phyloP scores from a whole-genome alignment of 2,797 vertebrate species.

The Pangasius larnaudii region DNA sequence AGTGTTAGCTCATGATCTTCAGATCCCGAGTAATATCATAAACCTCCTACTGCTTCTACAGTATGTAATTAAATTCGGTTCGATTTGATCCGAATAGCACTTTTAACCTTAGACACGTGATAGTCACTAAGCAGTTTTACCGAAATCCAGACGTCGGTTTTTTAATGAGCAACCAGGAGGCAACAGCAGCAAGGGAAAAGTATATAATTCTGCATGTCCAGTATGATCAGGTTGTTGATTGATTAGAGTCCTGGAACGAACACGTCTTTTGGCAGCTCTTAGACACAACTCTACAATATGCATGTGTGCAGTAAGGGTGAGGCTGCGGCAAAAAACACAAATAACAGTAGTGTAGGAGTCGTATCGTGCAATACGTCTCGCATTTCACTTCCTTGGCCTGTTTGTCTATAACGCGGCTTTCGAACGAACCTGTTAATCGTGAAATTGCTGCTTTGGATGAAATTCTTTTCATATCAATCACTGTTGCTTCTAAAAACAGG shows the following conservation, averaged over 20 bases:
- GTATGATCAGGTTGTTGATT: neutral
- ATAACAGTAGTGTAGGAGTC: neutral
- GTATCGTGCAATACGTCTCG: neutral
- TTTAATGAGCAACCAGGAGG: neutral
- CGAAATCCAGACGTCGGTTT: too few relatives aligned
- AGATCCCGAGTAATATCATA: too few relatives aligned
- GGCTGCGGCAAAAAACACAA: neutral
- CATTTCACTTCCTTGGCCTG: neutral
- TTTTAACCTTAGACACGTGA: too few relatives aligned
- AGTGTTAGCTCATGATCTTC: too few relatives aligned
- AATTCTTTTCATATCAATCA: neutral
- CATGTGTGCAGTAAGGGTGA: neutral
- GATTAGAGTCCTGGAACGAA: neutral
- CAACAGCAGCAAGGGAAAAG: neutral
- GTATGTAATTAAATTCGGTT: neutral
- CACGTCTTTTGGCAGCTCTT: neutral
- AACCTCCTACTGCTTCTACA: too few relatives aligned
- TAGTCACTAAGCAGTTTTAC: too few relatives aligned
- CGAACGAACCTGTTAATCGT: neutral
- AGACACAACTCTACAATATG: neutral
- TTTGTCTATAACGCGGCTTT: neutral
- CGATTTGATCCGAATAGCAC: too few relatives aligned
- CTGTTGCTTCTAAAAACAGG: neutral
- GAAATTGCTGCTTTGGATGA: neutral
- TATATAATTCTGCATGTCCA: neutral